Evolutionary conservation across 2,113 vertebrate species (phyloP).

Genomic region (Gambusia affinis): DNA sequence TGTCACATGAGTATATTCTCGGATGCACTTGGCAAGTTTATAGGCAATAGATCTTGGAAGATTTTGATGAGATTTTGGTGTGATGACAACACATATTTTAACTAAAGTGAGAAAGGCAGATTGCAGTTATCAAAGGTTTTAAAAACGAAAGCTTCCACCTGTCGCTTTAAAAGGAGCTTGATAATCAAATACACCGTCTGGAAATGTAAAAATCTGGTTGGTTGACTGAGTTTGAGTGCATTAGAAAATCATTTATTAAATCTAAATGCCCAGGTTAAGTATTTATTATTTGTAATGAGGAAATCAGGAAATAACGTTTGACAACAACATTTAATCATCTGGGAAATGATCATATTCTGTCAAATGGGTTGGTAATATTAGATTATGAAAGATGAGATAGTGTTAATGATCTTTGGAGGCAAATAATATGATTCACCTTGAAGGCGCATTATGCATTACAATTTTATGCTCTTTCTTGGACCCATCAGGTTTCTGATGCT

Average conservation of each 20-base stretch:
- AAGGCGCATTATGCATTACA: neutral
- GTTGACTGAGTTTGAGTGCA: neutral
- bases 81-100: neutral
- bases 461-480: neutral
- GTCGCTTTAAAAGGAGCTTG: neutral
- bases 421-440: neutral
- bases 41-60: neutral
- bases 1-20: neutral
- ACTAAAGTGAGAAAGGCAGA: neutral
- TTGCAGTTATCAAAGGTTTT: neutral
- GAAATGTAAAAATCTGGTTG: neutral
- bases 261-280: neutral
- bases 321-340: neutral
- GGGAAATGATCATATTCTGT: neutral
- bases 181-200: neutral
- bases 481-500: neutral
- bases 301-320: neutral
- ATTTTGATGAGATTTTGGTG: neutral
- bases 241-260: neutral
- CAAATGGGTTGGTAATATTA: neutral
- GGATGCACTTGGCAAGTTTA: neutral
- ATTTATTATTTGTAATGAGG: neutral
- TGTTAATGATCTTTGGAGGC: neutral
- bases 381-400: neutral
- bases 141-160: neutral